Evolutionary conservation across 2,797 vertebrate genomes (phyloP), one percentile per base, ranked within the genome.

Genomic region (Chloroceryle inda): DNA sequence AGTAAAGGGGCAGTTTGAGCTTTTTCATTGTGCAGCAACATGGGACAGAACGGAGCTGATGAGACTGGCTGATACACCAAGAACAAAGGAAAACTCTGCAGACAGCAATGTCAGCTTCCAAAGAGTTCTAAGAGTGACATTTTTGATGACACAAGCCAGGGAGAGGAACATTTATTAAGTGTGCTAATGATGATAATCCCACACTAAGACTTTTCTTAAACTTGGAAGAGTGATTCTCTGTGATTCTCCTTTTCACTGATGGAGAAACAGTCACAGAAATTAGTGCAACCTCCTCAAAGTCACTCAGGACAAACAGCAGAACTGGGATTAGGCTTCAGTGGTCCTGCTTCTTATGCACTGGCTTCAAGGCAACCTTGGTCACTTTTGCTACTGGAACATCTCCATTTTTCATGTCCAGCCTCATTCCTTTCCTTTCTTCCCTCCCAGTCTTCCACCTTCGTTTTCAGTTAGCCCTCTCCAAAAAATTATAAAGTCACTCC

Each of bases 151-250:
- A 55, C 26, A 55, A 67, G 13, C 18, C 23, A 44, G 24, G 23
- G 18, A 80, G 27, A 58, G 19, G 17, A 12, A 49, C 13, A 29
- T 72, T 64, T 56, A 62, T 45, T 49, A 74, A 42, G n/a, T 16
- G 17, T 50, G 55, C 29, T 77, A 77, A 49, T 26, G 19, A 49
- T 29, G 26, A 64, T 76, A 66, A 75, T 72, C 40, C 29, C 63
- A 76, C 53, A 52, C 10, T 49, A 42, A 26, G 71, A 84, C 69
- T 78, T 94, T n/a, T 76, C 42, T 82, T 33, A 69, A 85, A 75
- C 24, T 27, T 72, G 45, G 11, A 62, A 61, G 50, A 33, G 20
- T 47, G 61, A 59, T 56, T 74, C 23, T 71, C 38, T 63, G 31
- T 66, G 78, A 40, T 66, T 58, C 38, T 56, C 4, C 21, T 42